phyloP scores from a whole-genome alignment of 1,140 invertebrate genomes.

The Conus betulinus region DNA sequence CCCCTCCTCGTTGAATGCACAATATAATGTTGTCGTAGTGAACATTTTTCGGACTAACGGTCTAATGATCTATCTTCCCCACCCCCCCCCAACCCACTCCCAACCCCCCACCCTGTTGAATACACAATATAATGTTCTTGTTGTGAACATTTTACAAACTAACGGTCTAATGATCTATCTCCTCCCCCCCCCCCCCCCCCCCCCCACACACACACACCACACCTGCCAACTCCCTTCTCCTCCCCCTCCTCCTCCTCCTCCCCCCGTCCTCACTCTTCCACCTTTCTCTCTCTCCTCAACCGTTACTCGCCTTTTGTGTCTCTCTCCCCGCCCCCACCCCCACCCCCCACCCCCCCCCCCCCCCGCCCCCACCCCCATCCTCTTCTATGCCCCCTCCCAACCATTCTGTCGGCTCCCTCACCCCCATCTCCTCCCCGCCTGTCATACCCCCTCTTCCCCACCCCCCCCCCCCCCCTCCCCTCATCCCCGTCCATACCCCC shows the following conservation, averaged over 20 bases:
- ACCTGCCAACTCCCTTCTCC: too few species aligned
- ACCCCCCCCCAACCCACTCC: too few species aligned
- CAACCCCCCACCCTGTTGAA: not conserved
- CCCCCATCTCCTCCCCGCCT: conserved; percentile 62
- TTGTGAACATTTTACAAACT: too few species aligned
- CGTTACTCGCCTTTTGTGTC: not conserved
- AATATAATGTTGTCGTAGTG: too few species aligned
- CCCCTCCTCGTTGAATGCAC: not conserved
- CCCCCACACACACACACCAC: too few species aligned
- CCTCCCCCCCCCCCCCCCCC: too few species aligned
- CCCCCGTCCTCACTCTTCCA: not conserved
- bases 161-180: too few species aligned
- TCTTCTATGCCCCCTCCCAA: conserved; percentile 80
- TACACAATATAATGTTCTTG: not conserved
- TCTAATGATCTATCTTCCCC: too few species aligned
- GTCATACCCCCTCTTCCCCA: conserved; percentile 89
- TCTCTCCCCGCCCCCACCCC: not conserved
- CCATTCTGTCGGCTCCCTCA: too few species aligned
- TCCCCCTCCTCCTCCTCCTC: not conserved
- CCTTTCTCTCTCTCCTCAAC: not conserved
- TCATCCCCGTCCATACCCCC: too few species aligned
- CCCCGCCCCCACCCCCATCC: conserved; percentile 72
- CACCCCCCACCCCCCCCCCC: conserved; percentile 28
- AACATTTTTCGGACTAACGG: too few species aligned
- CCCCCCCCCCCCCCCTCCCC: conserved; percentile 82